phyloP scores from a whole-genome alignment of 1,140 invertebrate species.

The Zaprionus africanus region DNA sequence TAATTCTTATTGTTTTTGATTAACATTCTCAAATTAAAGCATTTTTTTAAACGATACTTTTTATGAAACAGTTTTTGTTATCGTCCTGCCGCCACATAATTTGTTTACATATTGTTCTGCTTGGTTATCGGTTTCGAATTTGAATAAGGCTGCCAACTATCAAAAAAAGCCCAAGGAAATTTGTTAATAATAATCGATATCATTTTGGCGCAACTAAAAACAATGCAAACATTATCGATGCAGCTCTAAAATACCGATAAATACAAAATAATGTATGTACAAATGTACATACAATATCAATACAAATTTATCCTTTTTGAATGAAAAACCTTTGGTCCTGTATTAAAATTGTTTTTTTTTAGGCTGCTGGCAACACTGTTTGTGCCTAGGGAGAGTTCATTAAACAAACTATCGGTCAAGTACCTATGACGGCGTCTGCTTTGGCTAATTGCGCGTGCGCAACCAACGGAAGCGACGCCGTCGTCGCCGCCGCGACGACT shows the following conservation, averaged over 20 bases:
- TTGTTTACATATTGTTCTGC: neutral
- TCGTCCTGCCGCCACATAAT: neutral
- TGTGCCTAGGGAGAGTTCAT: constrained; percentile 40
- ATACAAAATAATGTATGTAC: too few species aligned
- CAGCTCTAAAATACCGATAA: too few species aligned
- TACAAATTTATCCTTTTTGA: neutral
- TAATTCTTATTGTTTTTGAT: neutral
- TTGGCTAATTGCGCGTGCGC: constrained; percentile 78
- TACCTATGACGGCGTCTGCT: constrained; percentile 66
- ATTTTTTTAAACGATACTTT: too few species aligned
- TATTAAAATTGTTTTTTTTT: neutral
- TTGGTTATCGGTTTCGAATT: neutral
- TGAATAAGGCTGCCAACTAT: neutral
- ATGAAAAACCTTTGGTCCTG: too few species aligned
- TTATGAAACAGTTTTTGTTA: neutral
- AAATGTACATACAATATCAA: neutral
- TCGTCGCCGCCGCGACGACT: constrained; percentile 10
- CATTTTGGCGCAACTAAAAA: too few species aligned
- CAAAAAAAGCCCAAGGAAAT: neutral
- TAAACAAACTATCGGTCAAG: constrained; percentile 71
- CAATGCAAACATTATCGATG: neutral
- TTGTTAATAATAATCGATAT: neutral
- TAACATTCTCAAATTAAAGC: too few species aligned
- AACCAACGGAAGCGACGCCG: constrained; percentile 68
- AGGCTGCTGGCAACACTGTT: neutral